These are phyloP conservation scores for Psylliodes chrysocephalus DNA, from an alignment of 2,888 invertebrate genomes.

Conservation along the genomic window DNA sequence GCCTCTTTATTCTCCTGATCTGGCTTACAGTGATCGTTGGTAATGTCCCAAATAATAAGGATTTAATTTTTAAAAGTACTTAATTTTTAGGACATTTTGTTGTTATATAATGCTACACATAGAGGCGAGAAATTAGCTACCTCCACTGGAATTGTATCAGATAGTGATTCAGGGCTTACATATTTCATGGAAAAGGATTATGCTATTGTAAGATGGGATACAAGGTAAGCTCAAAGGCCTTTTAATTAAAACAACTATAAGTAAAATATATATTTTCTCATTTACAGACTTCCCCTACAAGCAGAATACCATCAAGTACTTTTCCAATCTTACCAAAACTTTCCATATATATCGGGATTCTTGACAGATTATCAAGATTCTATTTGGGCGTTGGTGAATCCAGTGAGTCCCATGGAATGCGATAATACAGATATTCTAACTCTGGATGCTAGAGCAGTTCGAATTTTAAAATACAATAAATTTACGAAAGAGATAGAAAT, in stretches of 20 bases:
- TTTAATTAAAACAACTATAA: no score
- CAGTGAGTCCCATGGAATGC: constrained; percentile 48
- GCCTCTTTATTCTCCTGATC: no score
- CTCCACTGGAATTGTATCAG: constrained; percentile 62
- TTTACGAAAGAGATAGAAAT: constrained; percentile 38
- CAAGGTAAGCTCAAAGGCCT: constrained; percentile 51
- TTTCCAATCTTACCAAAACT: constrained; percentile 55
- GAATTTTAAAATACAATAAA: constrained; percentile 50
- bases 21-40: no score
- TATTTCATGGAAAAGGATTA: constrained; percentile 64
- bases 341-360: constrained; percentile 58
- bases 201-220: constrained; percentile 65
- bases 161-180: constrained; percentile 61
- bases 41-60: no score
- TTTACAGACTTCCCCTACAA: constrained; percentile 53
- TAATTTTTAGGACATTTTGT: constrained; percentile 21
- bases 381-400: constrained; percentile 59
- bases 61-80: no score
- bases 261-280: not conserved
- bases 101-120: constrained; percentile 49
- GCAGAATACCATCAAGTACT: constrained; percentile 60
- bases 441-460: constrained; percentile 40
- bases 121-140: constrained; percentile 63
- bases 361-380: constrained; percentile 55
- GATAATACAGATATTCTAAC: constrained; percentile 9